Evolutionary conservation across 2,797 vertebrate species (phyloP), one percentile per base, ranked within the genome.

Genomic region (Saxicola maurus): DNA sequence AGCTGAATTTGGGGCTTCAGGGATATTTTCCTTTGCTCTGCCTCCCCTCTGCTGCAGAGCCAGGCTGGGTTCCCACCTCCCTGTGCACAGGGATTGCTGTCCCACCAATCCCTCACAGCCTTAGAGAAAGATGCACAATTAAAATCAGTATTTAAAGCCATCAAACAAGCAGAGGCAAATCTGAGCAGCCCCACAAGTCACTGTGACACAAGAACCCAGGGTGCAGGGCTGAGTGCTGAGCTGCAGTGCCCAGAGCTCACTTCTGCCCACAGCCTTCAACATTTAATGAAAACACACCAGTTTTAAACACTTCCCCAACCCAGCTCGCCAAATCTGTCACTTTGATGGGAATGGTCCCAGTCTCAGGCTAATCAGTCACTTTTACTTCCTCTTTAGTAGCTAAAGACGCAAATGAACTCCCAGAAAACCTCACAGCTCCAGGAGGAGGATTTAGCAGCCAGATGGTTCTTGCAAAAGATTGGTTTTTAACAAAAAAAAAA

Each of bases 341-440:
- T 92, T 85, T 91, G 92, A 93, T 92, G 91, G 33, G 89, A 94
- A 85, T 5, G 74, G 85, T 85, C 88, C 71, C 89, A 40, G 81
- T 51, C 82, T 81, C 65, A 92, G 82, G 45, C 90, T 81, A 90
- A 93, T 94, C 93, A 94, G 92, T 96, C 90, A 91, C 90, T 92
- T 96, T 92, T 82, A 92, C 87, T 95, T 85, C 74, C 78, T 87
- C 79, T 87, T 94, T 82, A 93, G 93, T 64, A 85, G 85, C 89
- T 92, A 53, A 90, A 92, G 85, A 94, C 80, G 35, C 86, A 93
- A 95, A 94, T 94, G 93, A 94, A 92, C 94, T 95, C 86, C 59
- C 82, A 59, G 92, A 35, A 94, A 95, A 91, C 59, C 48, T 13
- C 87, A 89, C 56, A 65, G 89, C 94, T 94, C 53, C 80, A 12